Evolutionary conservation across 2,888 invertebrate genomes (phyloP).

Genomic region (Epistrophe grossulariae): DNA sequence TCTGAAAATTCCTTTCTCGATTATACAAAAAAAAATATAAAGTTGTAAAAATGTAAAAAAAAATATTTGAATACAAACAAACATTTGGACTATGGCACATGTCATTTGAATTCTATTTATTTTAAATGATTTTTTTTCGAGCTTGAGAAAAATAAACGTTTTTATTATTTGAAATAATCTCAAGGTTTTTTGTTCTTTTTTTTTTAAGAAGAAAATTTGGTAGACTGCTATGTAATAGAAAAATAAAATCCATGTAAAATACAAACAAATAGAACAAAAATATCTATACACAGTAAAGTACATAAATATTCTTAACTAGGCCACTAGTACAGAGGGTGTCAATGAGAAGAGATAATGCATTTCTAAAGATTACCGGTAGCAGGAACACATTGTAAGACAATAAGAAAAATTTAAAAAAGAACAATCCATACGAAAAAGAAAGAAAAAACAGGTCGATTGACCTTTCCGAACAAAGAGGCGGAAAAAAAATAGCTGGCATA

Average conservation of each 20-base stretch:
- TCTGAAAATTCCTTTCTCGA: constrained; percentile 13
- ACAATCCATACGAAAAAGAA: constrained; percentile 26
- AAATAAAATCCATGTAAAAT: constrained; percentile 4
- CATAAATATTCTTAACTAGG: constrained; percentile 39
- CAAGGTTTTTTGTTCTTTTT: constrained; percentile 61
- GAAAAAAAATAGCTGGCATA: constrained; percentile 38
- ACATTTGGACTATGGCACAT: constrained; percentile 38
- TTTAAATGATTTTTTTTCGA: constrained; percentile 37
- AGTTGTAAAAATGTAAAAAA: constrained; percentile 23
- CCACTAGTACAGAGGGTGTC: constrained; percentile 54
- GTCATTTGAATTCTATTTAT: constrained; percentile 50
- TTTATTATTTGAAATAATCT: constrained; percentile 39
- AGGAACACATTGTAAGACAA: constrained; percentile 1
- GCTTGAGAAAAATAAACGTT: constrained; percentile 1
- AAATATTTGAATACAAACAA: constrained; percentile 21
- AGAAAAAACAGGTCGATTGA: constrained; percentile 57
- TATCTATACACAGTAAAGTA: background rate
- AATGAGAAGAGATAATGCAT: constrained; percentile 49
- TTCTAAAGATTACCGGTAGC: constrained; percentile 42
- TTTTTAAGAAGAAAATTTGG: constrained; percentile 35
- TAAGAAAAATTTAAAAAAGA: constrained; percentile 26
- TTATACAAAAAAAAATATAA: background rate
- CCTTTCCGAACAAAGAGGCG: constrained; percentile 66
- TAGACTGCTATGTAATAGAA: constrained; percentile 22
- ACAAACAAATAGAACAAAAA: constrained; percentile 24